phyloP scores from a whole-genome alignment of 2,797 vertebrate species.

The Poecilia picta region DNA sequence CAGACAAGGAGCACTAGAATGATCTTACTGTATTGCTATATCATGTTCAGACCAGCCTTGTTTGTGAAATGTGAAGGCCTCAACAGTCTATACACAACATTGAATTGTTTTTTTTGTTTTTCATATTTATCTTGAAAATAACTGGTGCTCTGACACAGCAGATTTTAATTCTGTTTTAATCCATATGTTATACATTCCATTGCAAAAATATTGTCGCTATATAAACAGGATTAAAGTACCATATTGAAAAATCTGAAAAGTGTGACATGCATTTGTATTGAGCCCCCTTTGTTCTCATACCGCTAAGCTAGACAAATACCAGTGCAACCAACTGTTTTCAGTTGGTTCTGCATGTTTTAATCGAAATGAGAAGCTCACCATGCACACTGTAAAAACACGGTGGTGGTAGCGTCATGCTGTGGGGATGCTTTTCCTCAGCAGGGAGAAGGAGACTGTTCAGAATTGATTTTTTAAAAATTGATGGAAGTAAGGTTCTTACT shows the following conservation, averaged over 20 bases:
- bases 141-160: background rate
- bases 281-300: too few relatives aligned
- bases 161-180: background rate
- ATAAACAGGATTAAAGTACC: too few relatives aligned
- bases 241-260: too few relatives aligned
- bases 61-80: constrained; percentile 21
- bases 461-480: background rate
- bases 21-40: constrained; percentile 4
- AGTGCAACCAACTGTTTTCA: too few relatives aligned
- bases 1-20: constrained; percentile 11
- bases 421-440: too few relatives aligned
- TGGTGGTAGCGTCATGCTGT: too few relatives aligned
- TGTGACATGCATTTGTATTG: too few relatives aligned
- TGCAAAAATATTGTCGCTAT: background rate
- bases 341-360: background rate
- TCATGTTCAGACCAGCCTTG: constrained; percentile 5
- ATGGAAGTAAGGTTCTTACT: background rate
- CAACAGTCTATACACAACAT: constrained; percentile 19
- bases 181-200: background rate
- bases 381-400: background rate
- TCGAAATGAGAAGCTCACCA: background rate
- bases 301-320: too few relatives aligned
- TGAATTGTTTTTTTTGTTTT: background rate
- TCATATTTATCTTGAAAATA: background rate
- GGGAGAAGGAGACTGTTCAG: background rate